Conservation (phyloP, 2,113 vertebrate species). For the Eurypyga helias region DNA sequence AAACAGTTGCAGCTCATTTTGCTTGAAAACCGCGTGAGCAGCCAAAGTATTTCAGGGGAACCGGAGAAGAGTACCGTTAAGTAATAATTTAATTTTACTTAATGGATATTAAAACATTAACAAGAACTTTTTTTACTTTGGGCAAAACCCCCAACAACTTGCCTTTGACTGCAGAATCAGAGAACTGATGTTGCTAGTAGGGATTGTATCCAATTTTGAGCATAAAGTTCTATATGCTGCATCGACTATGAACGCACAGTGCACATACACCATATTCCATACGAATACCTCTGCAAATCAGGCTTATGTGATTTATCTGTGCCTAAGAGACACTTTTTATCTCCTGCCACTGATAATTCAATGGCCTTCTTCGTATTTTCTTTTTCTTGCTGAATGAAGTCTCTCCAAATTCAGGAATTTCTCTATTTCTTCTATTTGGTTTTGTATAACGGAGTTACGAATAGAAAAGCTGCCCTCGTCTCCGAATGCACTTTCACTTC, state of each 20-base stretch:
- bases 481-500: neutral
- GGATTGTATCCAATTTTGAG: neutral
- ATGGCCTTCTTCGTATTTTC: slow-evolving; percentile 66
- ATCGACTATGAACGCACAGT: neutral
- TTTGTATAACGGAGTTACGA: slow-evolving; percentile 27
- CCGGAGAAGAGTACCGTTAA: neutral
- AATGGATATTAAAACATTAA: neutral
- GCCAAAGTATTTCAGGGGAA: neutral
- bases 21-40: neutral
- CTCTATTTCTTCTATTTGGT: slow-evolving; percentile 61
- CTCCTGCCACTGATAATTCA: slow-evolving; percentile 18
- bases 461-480: neutral
- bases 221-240: neutral
- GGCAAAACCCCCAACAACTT: neutral
- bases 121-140: neutral
- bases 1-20: neutral
- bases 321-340: neutral
- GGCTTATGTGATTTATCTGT: neutral
- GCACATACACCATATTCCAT: neutral
- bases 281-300: neutral
- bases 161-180: neutral
- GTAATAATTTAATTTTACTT: neutral
- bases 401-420: slow-evolving; percentile 65
- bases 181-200: neutral
- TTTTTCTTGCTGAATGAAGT: slow-evolving; percentile 64